phyloP scores from a whole-genome alignment of 2,888 invertebrate genomes.

The Acrocyrtus sp. region DNA sequence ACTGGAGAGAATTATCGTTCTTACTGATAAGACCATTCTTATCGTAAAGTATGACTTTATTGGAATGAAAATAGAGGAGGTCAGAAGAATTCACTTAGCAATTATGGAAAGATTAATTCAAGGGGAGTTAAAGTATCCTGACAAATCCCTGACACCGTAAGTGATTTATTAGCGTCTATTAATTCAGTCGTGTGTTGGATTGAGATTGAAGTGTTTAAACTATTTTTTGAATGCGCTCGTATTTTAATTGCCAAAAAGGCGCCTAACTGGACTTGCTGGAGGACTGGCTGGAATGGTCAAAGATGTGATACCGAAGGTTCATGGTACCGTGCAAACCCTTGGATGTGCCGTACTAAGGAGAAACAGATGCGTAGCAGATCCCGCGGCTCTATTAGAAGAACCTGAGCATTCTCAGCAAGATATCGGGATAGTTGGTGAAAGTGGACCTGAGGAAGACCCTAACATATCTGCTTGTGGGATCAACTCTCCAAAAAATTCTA shows the following conservation, averaged over 20 bases:
- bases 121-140: slow-evolving; percentile 84
- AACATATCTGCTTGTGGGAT: slow-evolving; percentile 32
- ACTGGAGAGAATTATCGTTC: slow-evolving; percentile 80
- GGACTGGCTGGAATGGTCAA: slow-evolving; percentile 77
- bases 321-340: slow-evolving; percentile 66
- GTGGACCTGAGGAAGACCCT: slow-evolving; percentile 13
- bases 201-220: background rate
- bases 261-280: slow-evolving; percentile 77
- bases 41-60: slow-evolving; percentile 88
- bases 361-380: slow-evolving; percentile 40
- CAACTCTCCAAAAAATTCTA: slow-evolving; percentile 67
- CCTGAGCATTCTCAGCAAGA: slow-evolving; percentile 8
- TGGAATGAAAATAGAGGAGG: slow-evolving; percentile 78
- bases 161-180: slow-evolving; percentile 66
- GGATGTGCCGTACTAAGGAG: slow-evolving; percentile 57
- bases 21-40: slow-evolving; percentile 79
- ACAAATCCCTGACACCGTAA: slow-evolving; percentile 85
- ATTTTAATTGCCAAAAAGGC: no score
- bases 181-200: background rate
- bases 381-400: slow-evolving; percentile 11
- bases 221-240: slow-evolving; percentile 6
- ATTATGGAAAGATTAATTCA: slow-evolving; percentile 78
- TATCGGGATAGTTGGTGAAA: slow-evolving; percentile 8
- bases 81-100: slow-evolving; percentile 75
- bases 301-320: slow-evolving; percentile 70